Evolutionary conservation across 2,113 vertebrate species (phyloP), one percentile per base, ranked within the genome.

Genomic region (Xenopus laevis): DNA sequence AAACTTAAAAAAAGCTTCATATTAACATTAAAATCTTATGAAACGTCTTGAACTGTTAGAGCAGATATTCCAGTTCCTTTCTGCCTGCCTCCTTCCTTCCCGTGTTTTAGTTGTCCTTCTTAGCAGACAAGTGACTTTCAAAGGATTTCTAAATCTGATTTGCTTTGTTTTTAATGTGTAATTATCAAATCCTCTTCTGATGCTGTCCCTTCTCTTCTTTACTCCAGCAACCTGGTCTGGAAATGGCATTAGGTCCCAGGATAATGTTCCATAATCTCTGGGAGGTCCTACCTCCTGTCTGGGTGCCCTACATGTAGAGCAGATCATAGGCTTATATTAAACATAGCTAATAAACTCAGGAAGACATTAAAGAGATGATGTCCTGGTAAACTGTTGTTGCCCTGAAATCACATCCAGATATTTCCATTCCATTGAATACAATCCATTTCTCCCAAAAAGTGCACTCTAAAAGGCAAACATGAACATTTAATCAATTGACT

Each of bases 321-420:
- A 69, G 74, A 76, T 76, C 66, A 70, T 57, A 15, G 66, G 67
- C 74, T 76, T 76, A 76, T 58, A 68, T 75, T 75, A 75, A 75
- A 75, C 65, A 69, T 53, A 75, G 73, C 59, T 75, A 75, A 71
- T 62, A n/a, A 55, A 68, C 65, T 76, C 66, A 76, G 59, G 46
- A 70, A 46, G 59, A 64, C 59, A 63, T 70, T 70, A 70, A 70
- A 67, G 60, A 76, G 66, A 70, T 64, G 60, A 76, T 76, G 66
- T 27, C 67, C 74, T 70, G 30, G 61, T 70, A 76, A 76, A 69
- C 74, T 76, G 55, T 55, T 76, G 13, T n/a, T 76, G 67, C 59
- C 74, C 74, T 76, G 33, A 40, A 76, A 64, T 57, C 47, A 64
- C 67, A 69, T 69, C n/a, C 20, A 63, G 73, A 55, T 58, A 74